These are phyloP conservation scores for Dicycla oo DNA, from an alignment of 2,888 invertebrate genomes.

Conservation along the genomic window DNA sequence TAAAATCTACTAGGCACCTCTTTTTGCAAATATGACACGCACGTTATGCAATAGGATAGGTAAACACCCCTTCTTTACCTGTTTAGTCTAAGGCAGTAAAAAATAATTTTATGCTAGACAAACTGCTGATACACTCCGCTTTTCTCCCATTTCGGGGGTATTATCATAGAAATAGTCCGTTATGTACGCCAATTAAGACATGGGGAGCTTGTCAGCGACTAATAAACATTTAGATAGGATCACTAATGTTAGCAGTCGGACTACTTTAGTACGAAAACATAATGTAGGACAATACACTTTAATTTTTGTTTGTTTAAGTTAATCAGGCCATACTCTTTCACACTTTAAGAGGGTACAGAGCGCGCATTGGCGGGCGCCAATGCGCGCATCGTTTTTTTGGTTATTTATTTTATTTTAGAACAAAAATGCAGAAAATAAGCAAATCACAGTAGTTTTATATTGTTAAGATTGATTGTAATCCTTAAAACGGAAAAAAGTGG, in stretches of 20 bases:
- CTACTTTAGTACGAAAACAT: conserved; percentile 26
- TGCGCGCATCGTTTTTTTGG: not conserved
- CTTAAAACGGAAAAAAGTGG: too few species aligned
- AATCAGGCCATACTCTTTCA: not conserved
- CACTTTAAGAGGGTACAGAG: too few species aligned
- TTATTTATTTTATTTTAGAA: too few species aligned
- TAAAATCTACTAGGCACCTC: not conserved
- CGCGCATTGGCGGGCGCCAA: too few species aligned
- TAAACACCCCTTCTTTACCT: not conserved
- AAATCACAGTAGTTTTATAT: too few species aligned
- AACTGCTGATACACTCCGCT: conserved; percentile 24
- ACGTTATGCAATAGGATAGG: not conserved
- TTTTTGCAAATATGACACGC: not conserved
- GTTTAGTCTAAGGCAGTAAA: conserved; percentile 8
- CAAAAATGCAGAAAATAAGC: too few species aligned
- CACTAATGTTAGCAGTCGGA: conserved; percentile 24
- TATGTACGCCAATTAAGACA: conserved; percentile 53
- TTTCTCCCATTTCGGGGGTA: conserved; percentile 27
- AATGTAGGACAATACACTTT: conserved; percentile 8
- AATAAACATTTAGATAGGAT: conserved; percentile 58
- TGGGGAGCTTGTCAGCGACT: conserved; percentile 42
- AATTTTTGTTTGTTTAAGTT: conserved; percentile 35
- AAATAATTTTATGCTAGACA: conserved; percentile 17
- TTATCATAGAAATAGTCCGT: conserved; percentile 55
- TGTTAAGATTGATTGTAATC: too few species aligned